Conservation (phyloP, 1,140 invertebrate species). For the Battus philenor region DNA sequence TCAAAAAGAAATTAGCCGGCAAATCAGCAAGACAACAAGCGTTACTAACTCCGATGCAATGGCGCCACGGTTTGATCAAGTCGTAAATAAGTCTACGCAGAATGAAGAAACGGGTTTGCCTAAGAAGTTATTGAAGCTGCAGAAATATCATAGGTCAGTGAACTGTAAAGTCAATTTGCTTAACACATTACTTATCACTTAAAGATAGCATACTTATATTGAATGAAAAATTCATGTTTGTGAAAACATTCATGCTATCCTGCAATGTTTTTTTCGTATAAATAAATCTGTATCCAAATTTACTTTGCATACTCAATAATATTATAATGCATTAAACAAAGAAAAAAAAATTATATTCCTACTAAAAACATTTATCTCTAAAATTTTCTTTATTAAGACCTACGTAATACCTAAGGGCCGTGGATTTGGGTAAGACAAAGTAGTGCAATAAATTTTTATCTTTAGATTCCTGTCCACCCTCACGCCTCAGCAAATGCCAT, state of each 20-base stretch:
- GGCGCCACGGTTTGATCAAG: constrained; percentile 62
- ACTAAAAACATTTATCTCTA: too few relatives aligned
- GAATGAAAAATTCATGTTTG: too few relatives aligned
- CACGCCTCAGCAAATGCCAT: constrained; percentile 75
- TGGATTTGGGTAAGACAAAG: too few relatives aligned
- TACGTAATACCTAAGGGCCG: too few relatives aligned
- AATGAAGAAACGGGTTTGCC: constrained; percentile 52
- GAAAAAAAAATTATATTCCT: too few relatives aligned
- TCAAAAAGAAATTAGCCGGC: constrained; percentile 69
- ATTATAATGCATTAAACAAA: too few relatives aligned
- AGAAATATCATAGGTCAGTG: constrained; percentile 76
- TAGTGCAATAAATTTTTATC: constrained; percentile 42
- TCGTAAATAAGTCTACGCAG: constrained; percentile 44
- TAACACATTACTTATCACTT: constrained; percentile 24
- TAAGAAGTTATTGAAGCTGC: constrained; percentile 70
- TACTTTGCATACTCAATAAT: too few relatives aligned
- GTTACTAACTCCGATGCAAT: constrained; percentile 78
- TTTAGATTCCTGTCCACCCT: constrained; percentile 73
- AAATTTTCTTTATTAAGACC: too few relatives aligned
- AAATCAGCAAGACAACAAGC: constrained; percentile 76
- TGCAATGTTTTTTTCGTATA: too few relatives aligned
- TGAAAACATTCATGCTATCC: too few relatives aligned
- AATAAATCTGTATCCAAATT: too few relatives aligned
- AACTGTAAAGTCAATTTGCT: constrained; percentile 46
- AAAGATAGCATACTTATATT: too few relatives aligned